Conservation (phyloP, 2,797 vertebrate species). For the Darevskia nairensis region DNA sequence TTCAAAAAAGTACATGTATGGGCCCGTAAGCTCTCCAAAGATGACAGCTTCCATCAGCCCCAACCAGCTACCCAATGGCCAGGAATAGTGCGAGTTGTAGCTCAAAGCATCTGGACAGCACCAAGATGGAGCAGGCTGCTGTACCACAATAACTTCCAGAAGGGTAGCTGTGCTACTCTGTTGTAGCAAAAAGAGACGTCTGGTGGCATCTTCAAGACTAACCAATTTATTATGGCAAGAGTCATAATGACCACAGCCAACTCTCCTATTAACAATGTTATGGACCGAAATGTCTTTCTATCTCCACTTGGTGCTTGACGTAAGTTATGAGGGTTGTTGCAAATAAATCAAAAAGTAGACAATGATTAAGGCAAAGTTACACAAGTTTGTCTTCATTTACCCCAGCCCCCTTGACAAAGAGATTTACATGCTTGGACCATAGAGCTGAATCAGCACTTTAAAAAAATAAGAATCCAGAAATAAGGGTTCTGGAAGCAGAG, state of each 20-base stretch:
- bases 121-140: too few relatives aligned
- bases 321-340: conserved; percentile 47
- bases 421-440: conserved; percentile 58
- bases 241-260: too few relatives aligned
- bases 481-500: conserved; percentile 36
- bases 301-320: conserved; percentile 43
- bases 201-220: too few relatives aligned
- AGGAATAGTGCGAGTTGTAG: too few relatives aligned
- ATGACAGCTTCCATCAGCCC: neutral
- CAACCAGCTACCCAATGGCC: too few relatives aligned
- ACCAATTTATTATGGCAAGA: too few relatives aligned
- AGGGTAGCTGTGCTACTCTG: too few relatives aligned
- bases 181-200: too few relatives aligned
- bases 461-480: conserved; percentile 35
- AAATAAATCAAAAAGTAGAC: conserved; percentile 50
- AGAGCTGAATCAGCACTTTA: conserved; percentile 49
- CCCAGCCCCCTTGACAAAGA: conserved; percentile 29
- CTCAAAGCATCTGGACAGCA: too few relatives aligned
- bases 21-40: neutral
- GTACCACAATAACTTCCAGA: too few relatives aligned
- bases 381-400: conserved; percentile 61
- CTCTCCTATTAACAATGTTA: neutral
- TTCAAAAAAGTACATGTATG: neutral
- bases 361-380: conserved; percentile 35
- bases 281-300: neutral